These are phyloP conservation scores for Tinea pellionella DNA, from an alignment of 2,888 invertebrate genomes.

Conservation along the genomic window DNA sequence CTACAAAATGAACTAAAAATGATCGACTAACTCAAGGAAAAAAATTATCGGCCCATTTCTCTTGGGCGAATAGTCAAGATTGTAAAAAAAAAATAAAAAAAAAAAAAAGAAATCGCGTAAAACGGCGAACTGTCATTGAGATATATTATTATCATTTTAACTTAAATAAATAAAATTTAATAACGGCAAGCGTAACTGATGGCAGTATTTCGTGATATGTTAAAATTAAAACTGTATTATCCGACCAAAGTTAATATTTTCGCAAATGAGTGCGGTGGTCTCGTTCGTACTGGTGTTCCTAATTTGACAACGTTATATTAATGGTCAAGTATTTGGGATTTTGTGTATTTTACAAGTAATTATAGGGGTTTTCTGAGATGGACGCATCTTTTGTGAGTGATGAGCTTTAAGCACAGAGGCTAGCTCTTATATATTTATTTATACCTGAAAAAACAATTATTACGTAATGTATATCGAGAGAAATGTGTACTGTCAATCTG, in stretches of 20 bases:
- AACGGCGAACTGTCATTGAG: not conserved
- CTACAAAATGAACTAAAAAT: too few species aligned
- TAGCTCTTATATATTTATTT: too few species aligned
- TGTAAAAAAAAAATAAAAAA: not conserved
- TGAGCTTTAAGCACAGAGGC: too few species aligned
- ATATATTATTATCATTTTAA: not conserved
- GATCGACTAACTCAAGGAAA: too few species aligned
- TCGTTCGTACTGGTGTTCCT: not conserved
- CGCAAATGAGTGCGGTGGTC: not conserved
- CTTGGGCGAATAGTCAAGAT: too few species aligned
- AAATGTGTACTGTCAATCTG: too few species aligned
- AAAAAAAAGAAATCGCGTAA: not conserved
- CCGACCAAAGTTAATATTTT: not conserved
- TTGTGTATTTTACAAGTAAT: not conserved
- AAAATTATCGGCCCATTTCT: too few species aligned
- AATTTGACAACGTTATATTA: not conserved
- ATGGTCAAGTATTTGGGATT: not conserved
- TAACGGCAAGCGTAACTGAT: not conserved
- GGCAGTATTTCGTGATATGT: not conserved
- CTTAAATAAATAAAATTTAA: not conserved
- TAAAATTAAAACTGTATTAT: slow-evolving; percentile 2
- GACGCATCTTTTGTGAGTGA: not conserved
- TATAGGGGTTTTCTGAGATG: not conserved
- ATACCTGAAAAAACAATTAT: too few species aligned
- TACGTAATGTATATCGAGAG: too few species aligned